A percentile compares a stretch with the other conserved stretches of the same genome.
Conservation (phyloP, 2,113 vertebrate species). For the Phyllostomus discolor region DNA sequence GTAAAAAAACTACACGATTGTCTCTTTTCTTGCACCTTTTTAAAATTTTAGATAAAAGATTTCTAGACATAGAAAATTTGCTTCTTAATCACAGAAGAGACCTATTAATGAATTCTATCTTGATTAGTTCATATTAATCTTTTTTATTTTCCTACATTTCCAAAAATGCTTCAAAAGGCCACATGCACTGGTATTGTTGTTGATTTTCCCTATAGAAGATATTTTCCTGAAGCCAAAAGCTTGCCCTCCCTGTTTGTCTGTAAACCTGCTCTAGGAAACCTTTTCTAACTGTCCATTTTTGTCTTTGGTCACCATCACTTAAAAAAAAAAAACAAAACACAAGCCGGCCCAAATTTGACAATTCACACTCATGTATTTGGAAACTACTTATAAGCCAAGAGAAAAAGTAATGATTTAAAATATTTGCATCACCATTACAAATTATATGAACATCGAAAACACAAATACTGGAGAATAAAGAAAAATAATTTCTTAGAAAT, state of each 20-base stretch:
- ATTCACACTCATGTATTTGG: not conserved
- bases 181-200: not conserved
- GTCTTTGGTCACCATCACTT: not conserved
- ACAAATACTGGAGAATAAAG: not conserved
- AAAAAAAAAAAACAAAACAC: not conserved
- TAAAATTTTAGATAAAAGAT: not conserved
- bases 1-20: not conserved
- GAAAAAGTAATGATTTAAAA: not conserved
- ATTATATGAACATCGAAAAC: not conserved
- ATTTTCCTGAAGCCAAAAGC: not conserved
- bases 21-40: not conserved
- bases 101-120: not conserved
- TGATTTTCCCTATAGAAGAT: not conserved
- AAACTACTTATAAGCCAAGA: not conserved
- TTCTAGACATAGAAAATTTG: not conserved
- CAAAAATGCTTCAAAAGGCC: not conserved
- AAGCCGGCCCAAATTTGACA: not conserved
- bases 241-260: not conserved
- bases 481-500: not conserved
- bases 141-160: not conserved
- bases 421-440: not conserved
- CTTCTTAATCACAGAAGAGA: not conserved
- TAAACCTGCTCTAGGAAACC: not conserved
- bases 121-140: not conserved
- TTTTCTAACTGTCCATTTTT: not conserved